phyloP scores from a whole-genome alignment of 2,797 vertebrate genomes.

The Tadarida brasiliensis region DNA sequence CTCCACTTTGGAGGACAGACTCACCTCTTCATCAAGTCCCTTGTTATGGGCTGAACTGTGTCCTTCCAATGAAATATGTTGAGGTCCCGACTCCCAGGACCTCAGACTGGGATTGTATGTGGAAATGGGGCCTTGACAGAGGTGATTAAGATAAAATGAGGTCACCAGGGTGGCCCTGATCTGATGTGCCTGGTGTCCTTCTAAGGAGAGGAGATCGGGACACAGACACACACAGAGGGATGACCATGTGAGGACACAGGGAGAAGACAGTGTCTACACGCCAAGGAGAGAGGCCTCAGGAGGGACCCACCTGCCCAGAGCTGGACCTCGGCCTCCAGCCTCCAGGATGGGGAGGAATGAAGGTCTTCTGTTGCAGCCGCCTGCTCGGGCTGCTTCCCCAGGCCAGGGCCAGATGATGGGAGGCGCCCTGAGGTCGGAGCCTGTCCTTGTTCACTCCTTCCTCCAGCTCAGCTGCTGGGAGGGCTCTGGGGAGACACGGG shows the following conservation, averaged over 20 bases:
- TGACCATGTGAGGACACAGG: no score
- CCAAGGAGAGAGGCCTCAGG: no score
- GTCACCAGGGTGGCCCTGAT: rapidly evolving
- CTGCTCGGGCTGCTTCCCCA: rapidly evolving
- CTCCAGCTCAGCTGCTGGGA: neutral
- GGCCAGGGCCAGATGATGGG: rapidly evolving
- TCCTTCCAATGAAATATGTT: neutral
- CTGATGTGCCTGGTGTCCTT: neutral
- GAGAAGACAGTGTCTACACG: no score
- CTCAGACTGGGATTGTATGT: neutral
- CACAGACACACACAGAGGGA: no score
- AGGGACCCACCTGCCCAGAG: no score
- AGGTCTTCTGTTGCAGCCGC: rapidly evolving
- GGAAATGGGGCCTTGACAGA: neutral
- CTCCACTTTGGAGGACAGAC: neutral
- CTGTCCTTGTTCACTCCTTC: no score
- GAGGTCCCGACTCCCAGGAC: neutral
- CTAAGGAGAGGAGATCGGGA: neutral
- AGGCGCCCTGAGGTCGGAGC: neutral
- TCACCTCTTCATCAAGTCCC: neutral
- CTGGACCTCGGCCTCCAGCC: neutral
- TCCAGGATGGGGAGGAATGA: rapidly evolving
- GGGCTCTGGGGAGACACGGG: rapidly evolving
- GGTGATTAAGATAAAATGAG: neutral
- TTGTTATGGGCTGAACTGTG: no score